Evolutionary conservation across 2,797 vertebrate genomes (phyloP), one percentile per base, ranked within the genome.

Genomic region (Urophycis tenuis): DNA sequence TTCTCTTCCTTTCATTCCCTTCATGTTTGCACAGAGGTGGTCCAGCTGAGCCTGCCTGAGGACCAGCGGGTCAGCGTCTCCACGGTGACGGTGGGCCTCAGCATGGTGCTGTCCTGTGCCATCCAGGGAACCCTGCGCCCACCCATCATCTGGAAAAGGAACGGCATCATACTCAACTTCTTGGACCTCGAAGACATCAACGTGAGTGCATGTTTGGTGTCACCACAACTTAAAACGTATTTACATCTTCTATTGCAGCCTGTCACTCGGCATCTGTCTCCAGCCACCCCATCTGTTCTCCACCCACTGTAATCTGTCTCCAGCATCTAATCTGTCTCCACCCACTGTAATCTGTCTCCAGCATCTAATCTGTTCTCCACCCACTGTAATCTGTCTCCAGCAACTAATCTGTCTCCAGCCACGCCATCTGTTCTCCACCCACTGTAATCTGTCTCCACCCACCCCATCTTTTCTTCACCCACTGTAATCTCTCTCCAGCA

Each of bases 111-210:
- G 70, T 96, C 94, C 0, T 99, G 97, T 0, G 89, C 93, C 76
- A 92, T 99, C 84, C 95, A 76, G 0, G 97, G 97, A 71, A 94
- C 92, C 0, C 92, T 97, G 88, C 92, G 95, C 0, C 97, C 96
- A 0, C 96, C 96, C 1, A 94, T 99, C 88, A 85, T 99, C 86
- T 99, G 97, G 97, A 96, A 94, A 79, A 95, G 95, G 86, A 96
- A 98, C 0, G 95, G 96, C 30, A 85, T 99, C 78, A 79, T 93
- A 69, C 90, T 99, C 77, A 97, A 98, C 92, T 95, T 96, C 87
- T 87, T 98, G 79, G 95, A 97, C 84, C 86, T 98, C 83, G 96
- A 98, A 89, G 97, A 98, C 81, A 98, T 99, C 83, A 97, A 95
- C 0, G 97, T 99, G 89, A 93, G 96, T 93, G 22, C 12, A 34